phyloP scores from a whole-genome alignment of 2,797 vertebrate species.

The Esox lucius region DNA sequence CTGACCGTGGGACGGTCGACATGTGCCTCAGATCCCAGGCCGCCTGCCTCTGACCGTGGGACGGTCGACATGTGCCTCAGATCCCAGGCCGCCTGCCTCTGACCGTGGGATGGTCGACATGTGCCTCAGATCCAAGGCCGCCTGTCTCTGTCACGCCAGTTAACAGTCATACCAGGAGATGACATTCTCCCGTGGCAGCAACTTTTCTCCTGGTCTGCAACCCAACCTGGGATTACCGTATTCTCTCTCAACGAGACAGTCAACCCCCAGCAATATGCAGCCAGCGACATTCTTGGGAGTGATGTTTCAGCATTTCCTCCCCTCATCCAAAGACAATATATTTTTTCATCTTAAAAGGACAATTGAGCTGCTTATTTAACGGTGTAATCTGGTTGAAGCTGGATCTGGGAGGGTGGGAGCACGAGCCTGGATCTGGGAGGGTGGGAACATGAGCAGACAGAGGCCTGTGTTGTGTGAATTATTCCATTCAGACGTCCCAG shows the following conservation, averaged over 20 bases:
- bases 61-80: slow-evolving; percentile 9
- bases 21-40: too few species aligned
- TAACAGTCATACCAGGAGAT: slow-evolving; percentile 39
- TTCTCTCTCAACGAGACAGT: slow-evolving; percentile 22
- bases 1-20: slow-evolving; percentile 20
- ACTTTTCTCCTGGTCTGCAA: slow-evolving; percentile 44
- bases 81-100: slow-evolving; percentile 33
- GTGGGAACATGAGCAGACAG: not conserved
- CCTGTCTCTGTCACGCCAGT: slow-evolving; percentile 54
- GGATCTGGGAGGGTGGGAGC: slow-evolving; percentile 6
- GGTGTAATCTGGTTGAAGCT: slow-evolving; percentile 34
- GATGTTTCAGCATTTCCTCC: slow-evolving; percentile 25
- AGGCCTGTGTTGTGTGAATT: slow-evolving; percentile 24
- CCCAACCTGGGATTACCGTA: slow-evolving; percentile 34
- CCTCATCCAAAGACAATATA: not conserved
- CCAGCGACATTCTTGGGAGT: slow-evolving; percentile 16
- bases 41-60: slow-evolving; percentile 46
- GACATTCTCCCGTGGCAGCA: slow-evolving; percentile 49
- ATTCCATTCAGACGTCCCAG: slow-evolving; percentile 49
- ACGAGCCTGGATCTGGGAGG: slow-evolving; percentile 2
- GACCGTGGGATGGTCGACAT: slow-evolving; percentile 35
- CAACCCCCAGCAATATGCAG: slow-evolving; percentile 2
- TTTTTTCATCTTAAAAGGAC: slow-evolving; percentile 7
- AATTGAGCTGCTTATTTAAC: slow-evolving; percentile 32
- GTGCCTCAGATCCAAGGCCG: not conserved